Percentiles rank a stretch among this genome's conserved stretches.
Evolutionary conservation across 2,113 vertebrate species (phyloP).

Genomic region (Reinhardtius hippoglossoides): DNA sequence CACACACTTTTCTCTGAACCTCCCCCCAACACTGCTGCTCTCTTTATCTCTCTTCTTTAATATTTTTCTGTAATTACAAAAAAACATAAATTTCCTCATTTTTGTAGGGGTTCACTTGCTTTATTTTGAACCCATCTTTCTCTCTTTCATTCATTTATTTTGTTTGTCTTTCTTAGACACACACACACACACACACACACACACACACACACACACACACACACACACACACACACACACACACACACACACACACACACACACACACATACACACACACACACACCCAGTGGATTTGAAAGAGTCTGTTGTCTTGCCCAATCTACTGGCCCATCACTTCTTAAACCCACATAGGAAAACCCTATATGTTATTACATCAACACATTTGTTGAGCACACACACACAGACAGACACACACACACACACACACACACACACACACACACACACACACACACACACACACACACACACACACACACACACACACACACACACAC

Average conservation of each 20-base stretch:
- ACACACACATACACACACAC: neutral
- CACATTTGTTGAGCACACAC: slow-evolving; percentile 36
- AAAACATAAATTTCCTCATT: neutral
- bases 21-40: slow-evolving; percentile 6
- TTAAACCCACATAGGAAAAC: slow-evolving; percentile 54
- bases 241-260: neutral
- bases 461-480: slow-evolving; percentile 17
- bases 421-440: neutral
- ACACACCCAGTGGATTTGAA: slow-evolving; percentile 43
- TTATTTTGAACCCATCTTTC: too few species aligned
- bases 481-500: neutral
- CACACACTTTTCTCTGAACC: slow-evolving; percentile 45
- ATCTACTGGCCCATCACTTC: slow-evolving; percentile 55
- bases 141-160: neutral
- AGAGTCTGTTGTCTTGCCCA: slow-evolving; percentile 47
- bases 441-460: slow-evolving; percentile 23
- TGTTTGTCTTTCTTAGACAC: neutral
- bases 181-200: too few species aligned
- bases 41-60: slow-evolving; percentile 18
- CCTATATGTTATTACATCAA: slow-evolving; percentile 59
- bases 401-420: neutral
- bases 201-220: neutral
- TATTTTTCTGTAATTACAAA: neutral
- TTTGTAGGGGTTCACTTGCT: too few species aligned
- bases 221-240: neutral